Evolutionary conservation across 2,797 vertebrate species (phyloP).

Genomic region (Brotula barbata): DNA sequence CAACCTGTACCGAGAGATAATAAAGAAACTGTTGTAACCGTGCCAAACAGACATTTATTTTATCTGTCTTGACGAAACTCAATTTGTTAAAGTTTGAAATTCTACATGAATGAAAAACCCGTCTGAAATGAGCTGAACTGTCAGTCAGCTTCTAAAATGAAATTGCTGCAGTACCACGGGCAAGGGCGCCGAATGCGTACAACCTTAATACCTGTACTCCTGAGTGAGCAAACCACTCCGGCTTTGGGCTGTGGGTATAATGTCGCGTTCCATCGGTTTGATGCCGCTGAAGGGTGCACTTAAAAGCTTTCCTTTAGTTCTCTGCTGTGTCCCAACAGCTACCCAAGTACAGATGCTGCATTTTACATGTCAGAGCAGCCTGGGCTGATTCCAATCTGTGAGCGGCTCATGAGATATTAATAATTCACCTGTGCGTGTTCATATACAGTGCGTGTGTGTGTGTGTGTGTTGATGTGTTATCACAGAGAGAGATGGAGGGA

Average conservation of each 20-base stretch:
- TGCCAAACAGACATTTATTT: constrained; percentile 18
- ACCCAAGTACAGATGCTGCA: constrained; percentile 41
- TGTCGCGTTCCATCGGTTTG: constrained; percentile 51
- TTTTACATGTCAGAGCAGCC: constrained; percentile 56
- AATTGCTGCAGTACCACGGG: constrained; percentile 15
- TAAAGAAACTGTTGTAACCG: constrained; percentile 26
- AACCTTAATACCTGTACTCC: constrained; percentile 35
- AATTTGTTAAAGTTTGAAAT: constrained; percentile 36
- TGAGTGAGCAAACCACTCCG: constrained; percentile 29
- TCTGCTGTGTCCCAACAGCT: constrained; percentile 44
- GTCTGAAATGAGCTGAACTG: constrained; percentile 37
- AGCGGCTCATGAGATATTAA: constrained; percentile 69
- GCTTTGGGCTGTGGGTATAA: constrained; percentile 48
- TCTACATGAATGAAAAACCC: constrained; percentile 29
- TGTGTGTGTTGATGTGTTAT: constrained; percentile 32
- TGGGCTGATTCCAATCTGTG: constrained; percentile 53
- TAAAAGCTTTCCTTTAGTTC: constrained; percentile 53
- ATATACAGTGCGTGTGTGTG: constrained; percentile 14
- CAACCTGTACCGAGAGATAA: constrained; percentile 34
- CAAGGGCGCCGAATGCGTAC: constrained; percentile 15
- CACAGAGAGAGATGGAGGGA: constrained; percentile 10
- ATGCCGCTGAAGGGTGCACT: constrained; percentile 49
- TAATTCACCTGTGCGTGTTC: constrained; percentile 66
- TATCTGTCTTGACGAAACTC: constrained; percentile 26
- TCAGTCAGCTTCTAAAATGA: constrained; percentile 40